phyloP scores from a whole-genome alignment of 2,888 invertebrate genomes.

The Drosophila formosana region DNA sequence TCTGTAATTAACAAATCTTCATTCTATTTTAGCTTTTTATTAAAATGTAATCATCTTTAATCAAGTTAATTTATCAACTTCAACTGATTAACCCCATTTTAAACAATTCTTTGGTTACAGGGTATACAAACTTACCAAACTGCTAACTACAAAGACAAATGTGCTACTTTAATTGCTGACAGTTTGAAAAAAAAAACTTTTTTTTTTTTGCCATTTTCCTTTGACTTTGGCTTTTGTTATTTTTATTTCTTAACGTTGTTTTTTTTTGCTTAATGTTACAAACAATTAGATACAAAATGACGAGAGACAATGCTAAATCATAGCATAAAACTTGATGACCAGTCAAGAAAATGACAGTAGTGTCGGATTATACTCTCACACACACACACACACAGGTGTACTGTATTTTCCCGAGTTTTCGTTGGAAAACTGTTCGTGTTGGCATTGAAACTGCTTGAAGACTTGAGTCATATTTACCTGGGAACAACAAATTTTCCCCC shows the following conservation, averaged over 20 bases:
- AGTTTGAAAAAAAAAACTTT: slow-evolving; percentile 46
- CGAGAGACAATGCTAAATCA: slow-evolving; percentile 43
- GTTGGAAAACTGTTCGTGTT: slow-evolving; percentile 41
- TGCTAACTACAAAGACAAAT: slow-evolving; percentile 50
- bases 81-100: background rate
- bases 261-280: slow-evolving; percentile 55
- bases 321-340: slow-evolving; percentile 53
- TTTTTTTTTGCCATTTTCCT: slow-evolving; percentile 50
- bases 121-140: slow-evolving; percentile 57
- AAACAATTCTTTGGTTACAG: background rate
- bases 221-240: slow-evolving; percentile 39
- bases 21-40: background rate
- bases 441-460: slow-evolving; percentile 38
- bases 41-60: background rate
- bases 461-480: background rate
- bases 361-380: slow-evolving; percentile 21
- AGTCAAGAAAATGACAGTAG: slow-evolving; percentile 38
- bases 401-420: slow-evolving; percentile 40
- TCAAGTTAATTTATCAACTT: background rate
- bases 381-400: background rate
- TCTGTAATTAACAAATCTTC: too few relatives aligned
- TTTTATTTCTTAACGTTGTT: slow-evolving; percentile 18
- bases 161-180: slow-evolving; percentile 78
- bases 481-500: background rate
- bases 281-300: slow-evolving; percentile 74